These are phyloP conservation scores for Tenualosa thibaudeaui DNA, from an alignment of 2,797 vertebrate genomes.

Conservation along the genomic window DNA sequence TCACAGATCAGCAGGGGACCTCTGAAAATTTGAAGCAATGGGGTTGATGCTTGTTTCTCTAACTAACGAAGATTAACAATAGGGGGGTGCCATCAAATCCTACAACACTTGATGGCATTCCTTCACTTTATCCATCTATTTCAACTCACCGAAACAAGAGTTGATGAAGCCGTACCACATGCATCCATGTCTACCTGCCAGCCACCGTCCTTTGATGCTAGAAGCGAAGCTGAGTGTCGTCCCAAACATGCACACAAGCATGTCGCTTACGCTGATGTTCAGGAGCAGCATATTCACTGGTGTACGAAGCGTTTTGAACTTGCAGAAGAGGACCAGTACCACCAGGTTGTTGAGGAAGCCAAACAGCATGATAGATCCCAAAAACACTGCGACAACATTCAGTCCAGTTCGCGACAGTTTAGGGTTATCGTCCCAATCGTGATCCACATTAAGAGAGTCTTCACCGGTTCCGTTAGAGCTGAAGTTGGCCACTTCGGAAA, in stretches of 20 bases:
- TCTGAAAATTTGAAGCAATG: too few species aligned
- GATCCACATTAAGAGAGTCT: constrained; percentile 40
- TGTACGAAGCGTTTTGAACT: constrained; percentile 76
- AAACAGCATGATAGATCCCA: constrained; percentile 77
- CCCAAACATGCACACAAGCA: constrained; percentile 78
- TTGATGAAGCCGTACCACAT: constrained; percentile 83
- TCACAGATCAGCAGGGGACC: neutral
- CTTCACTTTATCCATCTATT: neutral
- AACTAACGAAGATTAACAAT: neutral
- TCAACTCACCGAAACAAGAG: constrained; percentile 79
- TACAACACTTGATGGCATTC: neutral
- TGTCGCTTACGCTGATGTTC: constrained; percentile 81
- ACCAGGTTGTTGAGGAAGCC: constrained; percentile 80
- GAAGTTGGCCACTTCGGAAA: constrained; percentile 54
- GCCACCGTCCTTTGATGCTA: constrained; percentile 72
- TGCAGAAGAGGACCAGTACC: constrained; percentile 79
- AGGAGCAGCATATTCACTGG: constrained; percentile 82
- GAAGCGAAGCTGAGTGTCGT: constrained; percentile 80
- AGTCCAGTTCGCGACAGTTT: constrained; percentile 69
- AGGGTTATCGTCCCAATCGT: constrained; percentile 54
- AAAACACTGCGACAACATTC: constrained; percentile 73
- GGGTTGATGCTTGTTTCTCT: too few species aligned
- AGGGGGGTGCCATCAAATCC: neutral
- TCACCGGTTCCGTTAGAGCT: constrained; percentile 54
- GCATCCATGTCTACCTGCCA: constrained; percentile 74